These are phyloP conservation scores for Tuberolachnus salignus DNA, from an alignment of 2,888 invertebrate species.

Conservation along the genomic window DNA sequence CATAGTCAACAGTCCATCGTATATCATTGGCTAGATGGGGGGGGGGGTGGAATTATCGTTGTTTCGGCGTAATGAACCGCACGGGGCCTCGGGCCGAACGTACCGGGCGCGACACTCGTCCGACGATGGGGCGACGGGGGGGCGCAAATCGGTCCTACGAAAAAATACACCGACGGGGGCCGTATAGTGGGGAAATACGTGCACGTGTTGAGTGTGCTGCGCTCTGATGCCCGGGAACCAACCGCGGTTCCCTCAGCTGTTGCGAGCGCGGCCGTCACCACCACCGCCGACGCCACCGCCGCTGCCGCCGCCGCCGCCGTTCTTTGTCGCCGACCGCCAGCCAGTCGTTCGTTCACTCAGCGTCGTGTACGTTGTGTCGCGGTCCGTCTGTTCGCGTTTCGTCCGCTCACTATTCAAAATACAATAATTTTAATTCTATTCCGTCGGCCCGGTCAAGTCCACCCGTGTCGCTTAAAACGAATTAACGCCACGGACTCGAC, in stretches of 20 bases:
- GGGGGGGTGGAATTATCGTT: constrained; percentile 4
- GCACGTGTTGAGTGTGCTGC: constrained; percentile 56
- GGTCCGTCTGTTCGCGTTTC: constrained; percentile 1
- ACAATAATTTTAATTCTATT: too few relatives aligned
- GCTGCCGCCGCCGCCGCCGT: not conserved
- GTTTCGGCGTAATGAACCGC: constrained; percentile 14
- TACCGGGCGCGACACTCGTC: not conserved
- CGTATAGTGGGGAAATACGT: constrained; percentile 24
- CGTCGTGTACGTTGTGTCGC: not conserved
- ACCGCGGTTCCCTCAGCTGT: constrained; percentile 33
- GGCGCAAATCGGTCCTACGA: not conserved
- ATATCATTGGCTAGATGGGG: too few relatives aligned
- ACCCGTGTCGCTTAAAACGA: not conserved
- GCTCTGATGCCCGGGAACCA: constrained; percentile 51
- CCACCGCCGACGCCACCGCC: not conserved
- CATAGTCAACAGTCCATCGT: too few relatives aligned
- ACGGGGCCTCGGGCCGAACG: not conserved
- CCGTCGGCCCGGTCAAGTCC: not conserved
- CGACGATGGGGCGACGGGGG: not conserved
- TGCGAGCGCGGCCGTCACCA: constrained; percentile 32
- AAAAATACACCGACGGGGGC: not conserved
- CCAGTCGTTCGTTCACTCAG: constrained; percentile 12
- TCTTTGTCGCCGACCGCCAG: constrained; percentile 17
- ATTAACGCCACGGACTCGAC: too few relatives aligned
- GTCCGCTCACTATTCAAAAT: not conserved